These are phyloP conservation scores for Trichonephila clavipes DNA, from an alignment of 1,140 invertebrate genomes.

Conservation along the genomic window DNA sequence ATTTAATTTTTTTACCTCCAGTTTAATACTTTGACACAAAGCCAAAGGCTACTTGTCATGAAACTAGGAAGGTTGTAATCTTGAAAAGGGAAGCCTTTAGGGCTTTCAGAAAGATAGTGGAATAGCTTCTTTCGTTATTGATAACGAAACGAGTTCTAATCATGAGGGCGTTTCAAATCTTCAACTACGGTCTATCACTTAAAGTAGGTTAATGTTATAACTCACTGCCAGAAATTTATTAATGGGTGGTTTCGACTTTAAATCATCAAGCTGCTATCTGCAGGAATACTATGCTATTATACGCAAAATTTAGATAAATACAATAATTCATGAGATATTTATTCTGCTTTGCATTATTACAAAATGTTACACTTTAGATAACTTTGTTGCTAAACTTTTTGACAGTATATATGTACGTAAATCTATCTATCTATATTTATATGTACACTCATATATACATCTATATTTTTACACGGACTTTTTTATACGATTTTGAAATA, in stretches of 20 bases:
- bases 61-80: constrained; percentile 13
- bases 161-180: constrained; percentile 29
- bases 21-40: constrained; percentile 48
- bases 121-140: constrained; percentile 35
- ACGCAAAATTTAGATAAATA: background rate
- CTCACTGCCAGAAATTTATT: background rate
- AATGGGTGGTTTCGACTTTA: background rate
- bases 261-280: background rate
- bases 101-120: constrained; percentile 30
- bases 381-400: too few species aligned
- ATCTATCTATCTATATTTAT: too few species aligned
- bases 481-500: too few species aligned
- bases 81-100: background rate
- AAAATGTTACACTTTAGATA: too few species aligned
- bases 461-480: too few species aligned
- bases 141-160: constrained; percentile 8
- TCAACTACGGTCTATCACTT: constrained; percentile 18
- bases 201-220: constrained; percentile 28
- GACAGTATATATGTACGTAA: too few species aligned
- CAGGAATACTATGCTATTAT: background rate
- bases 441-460: too few species aligned
- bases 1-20: constrained; percentile 14
- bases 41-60: constrained; percentile 47
- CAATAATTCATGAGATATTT: background rate
- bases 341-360: background rate